Conservation (phyloP, 2,888 invertebrate genomes). For the Endotricha flammealis region DNA sequence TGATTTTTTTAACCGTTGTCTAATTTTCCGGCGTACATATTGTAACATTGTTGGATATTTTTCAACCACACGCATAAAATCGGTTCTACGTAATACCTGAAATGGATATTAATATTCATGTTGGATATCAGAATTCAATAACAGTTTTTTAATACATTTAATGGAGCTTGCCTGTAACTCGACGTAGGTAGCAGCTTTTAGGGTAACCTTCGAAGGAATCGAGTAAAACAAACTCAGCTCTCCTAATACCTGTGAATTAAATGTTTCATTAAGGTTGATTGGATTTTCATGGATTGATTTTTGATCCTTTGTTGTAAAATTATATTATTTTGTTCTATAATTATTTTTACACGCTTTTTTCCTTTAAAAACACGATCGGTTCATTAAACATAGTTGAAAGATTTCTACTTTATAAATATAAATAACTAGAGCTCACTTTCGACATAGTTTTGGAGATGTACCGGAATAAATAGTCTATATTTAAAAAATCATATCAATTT, state of each 20-base stretch:
- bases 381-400: too few relatives aligned
- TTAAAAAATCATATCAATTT: too few relatives aligned
- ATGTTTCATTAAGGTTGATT: too few relatives aligned
- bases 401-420: too few relatives aligned
- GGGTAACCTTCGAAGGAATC: slow-evolving; percentile 67
- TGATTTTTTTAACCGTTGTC: slow-evolving; percentile 35
- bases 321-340: too few relatives aligned
- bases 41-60: slow-evolving; percentile 52
- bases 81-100: slow-evolving; percentile 57
- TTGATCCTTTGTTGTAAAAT: too few relatives aligned
- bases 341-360: too few relatives aligned
- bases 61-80: slow-evolving; percentile 58
- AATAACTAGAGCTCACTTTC: too few relatives aligned
- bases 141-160: slow-evolving; percentile 17
- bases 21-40: slow-evolving; percentile 41
- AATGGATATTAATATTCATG: slow-evolving; percentile 11
- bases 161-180: slow-evolving; percentile 53
- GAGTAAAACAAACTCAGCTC: slow-evolving; percentile 67
- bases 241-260: slow-evolving; percentile 63
- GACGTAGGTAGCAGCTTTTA: slow-evolving; percentile 70
- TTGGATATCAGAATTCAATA: slow-evolving; percentile 2
- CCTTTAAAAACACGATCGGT: too few relatives aligned
- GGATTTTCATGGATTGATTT: too few relatives aligned
- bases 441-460: too few relatives aligned
- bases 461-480: too few relatives aligned